These are phyloP conservation scores for Achroia grisella DNA, from an alignment of 1,140 invertebrate genomes.

Conservation along the genomic window DNA sequence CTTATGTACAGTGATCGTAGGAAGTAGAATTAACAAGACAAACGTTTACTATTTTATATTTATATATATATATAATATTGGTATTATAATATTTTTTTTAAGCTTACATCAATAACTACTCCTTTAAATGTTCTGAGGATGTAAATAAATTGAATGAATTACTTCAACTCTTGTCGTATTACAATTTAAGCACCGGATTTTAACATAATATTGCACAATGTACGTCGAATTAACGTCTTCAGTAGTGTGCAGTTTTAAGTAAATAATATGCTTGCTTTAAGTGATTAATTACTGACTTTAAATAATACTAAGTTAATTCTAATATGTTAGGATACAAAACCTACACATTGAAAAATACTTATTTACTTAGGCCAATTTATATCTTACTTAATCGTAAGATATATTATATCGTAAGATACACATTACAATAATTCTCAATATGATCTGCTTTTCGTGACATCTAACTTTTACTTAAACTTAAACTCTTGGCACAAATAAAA, in stretches of 20 bases:
- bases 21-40: conserved; percentile 18
- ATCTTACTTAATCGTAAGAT: conserved; percentile 29
- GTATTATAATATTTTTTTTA: conserved; percentile 8
- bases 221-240: conserved; percentile 11
- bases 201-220: conserved; percentile 34
- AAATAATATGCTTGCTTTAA: conserved; percentile 19
- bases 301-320: conserved; percentile 26
- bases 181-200: conserved; percentile 36
- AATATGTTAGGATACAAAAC: conserved; percentile 55
- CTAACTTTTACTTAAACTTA: conserved; percentile 51
- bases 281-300: conserved; percentile 5
- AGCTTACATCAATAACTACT: conserved; percentile 26
- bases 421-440: background rate
- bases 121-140: conserved; percentile 49
- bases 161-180: background rate
- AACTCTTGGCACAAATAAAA: conserved; percentile 66
- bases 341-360: conserved; percentile 58
- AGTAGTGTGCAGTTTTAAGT: conserved; percentile 19
- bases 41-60: conserved; percentile 1
- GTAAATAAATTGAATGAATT: conserved; percentile 8
- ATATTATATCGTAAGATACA: conserved; percentile 17
- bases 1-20: conserved; percentile 40
- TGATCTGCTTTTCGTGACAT: conserved; percentile 30
- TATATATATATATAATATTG: conserved; percentile 4
- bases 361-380: conserved; percentile 62